These are phyloP conservation scores for Aurelia coerulea DNA, from an alignment of 30 jellyfish, hydroid and myxozoan species.

Conservation along the genomic window DNA sequence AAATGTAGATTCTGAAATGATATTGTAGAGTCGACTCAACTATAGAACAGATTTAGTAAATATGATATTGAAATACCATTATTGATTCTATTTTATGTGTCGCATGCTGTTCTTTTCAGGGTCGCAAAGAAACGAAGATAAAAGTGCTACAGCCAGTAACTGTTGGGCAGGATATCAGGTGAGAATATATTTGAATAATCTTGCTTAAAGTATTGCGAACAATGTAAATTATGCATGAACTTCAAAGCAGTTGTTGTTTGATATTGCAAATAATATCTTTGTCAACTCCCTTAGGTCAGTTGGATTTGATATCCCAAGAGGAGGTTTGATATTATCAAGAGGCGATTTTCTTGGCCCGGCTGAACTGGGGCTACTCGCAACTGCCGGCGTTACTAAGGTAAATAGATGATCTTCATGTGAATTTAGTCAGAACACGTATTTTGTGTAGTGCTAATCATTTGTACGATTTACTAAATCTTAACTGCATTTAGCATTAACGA, in stretches of 20 bases:
- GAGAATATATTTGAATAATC: not conserved
- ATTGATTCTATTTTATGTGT: no score
- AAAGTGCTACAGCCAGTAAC: slow-evolving; percentile 5
- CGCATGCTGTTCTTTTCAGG: slow-evolving; percentile 13
- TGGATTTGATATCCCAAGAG: slow-evolving; percentile 93
- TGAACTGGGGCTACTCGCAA: slow-evolving; percentile 94
- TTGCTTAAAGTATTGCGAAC: not conserved
- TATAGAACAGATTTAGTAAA: no score
- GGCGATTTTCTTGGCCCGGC: slow-evolving; percentile 96
- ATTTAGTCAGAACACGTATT: not conserved
- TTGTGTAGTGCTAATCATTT: no score
- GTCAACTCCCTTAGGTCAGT: slow-evolving; percentile 57
- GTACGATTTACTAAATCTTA: no score
- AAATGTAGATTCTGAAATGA: no score
- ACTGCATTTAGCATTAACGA: no score
- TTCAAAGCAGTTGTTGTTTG: no score
- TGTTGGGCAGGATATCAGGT: slow-evolving; percentile 77
- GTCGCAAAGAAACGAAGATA: slow-evolving; percentile 55
- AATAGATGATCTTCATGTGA: not conserved
- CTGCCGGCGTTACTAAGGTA: slow-evolving; percentile 91
- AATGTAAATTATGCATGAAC: no score
- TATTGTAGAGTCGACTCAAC: no score
- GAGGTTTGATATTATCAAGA: slow-evolving; percentile 73
- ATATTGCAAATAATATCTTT: no score
- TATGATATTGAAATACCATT: no score